Evolutionary conservation across 2,113 vertebrate species (phyloP).

Genomic region (Pelvicachromis taeniatus): DNA sequence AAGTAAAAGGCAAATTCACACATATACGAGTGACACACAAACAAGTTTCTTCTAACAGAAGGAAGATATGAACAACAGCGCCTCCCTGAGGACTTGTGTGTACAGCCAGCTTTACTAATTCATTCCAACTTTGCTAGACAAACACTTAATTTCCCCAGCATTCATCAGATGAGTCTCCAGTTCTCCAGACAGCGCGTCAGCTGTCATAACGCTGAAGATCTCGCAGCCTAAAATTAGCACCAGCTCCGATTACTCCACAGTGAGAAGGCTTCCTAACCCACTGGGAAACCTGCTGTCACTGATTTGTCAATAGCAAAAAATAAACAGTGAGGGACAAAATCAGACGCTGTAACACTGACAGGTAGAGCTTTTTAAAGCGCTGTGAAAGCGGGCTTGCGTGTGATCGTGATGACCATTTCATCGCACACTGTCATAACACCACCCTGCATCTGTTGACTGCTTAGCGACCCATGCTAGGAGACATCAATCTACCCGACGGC

Average conservation of each 20-base stretch:
- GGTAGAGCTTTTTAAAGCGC: neutral
- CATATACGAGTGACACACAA: neutral
- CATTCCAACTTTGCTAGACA: constrained; percentile 28
- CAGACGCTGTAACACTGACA: neutral
- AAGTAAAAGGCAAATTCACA: neutral
- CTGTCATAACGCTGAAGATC: neutral
- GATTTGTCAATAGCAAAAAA: constrained; percentile 2
- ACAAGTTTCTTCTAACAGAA: neutral
- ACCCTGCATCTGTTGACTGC: constrained; percentile 41
- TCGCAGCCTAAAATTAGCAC: constrained; percentile 30
- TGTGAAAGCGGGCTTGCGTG: neutral
- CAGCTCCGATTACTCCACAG: neutral
- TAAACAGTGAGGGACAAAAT: constrained; percentile 14
- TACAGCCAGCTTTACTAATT: constrained; percentile 39
- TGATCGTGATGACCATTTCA: constrained; percentile 1
- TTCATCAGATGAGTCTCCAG: constrained; percentile 4
- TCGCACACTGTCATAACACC: constrained; percentile 13
- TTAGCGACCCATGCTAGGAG: constrained; percentile 13
- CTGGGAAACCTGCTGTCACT: constrained; percentile 4
- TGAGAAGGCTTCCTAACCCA: neutral
- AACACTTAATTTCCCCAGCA: constrained; percentile 32
- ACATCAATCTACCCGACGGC: constrained; percentile 38
- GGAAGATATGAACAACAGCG: neutral
- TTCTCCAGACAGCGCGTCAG: constrained; percentile 18
- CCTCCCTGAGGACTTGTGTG: constrained; percentile 26